phyloP scores from a whole-genome alignment of 1,140 invertebrate species.

The Hypsibius dujardini region DNA sequence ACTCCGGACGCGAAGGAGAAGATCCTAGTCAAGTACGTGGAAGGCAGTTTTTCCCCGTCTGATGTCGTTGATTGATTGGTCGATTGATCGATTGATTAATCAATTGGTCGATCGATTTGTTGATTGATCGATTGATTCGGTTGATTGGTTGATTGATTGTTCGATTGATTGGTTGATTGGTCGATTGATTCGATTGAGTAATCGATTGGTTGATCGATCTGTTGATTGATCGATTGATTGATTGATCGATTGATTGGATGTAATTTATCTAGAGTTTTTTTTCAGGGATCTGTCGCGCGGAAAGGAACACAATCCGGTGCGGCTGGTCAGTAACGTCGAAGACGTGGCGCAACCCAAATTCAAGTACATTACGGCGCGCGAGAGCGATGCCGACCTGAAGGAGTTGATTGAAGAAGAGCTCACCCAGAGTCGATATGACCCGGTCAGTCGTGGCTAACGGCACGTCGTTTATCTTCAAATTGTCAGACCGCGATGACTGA shows the following conservation, averaged over 20 bases:
- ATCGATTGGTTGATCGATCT: neutral
- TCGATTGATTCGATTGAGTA: neutral
- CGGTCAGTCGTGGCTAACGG: neutral
- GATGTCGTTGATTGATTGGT: neutral
- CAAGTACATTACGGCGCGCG: neutral
- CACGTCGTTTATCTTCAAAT: neutral
- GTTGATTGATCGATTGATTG: neutral
- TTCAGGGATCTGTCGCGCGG: constrained; percentile 2
- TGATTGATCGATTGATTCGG: too few species aligned
- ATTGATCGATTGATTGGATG: neutral
- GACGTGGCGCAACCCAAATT: neutral
- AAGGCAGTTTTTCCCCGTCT: neutral
- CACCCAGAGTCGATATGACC: neutral
- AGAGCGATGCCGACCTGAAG: neutral
- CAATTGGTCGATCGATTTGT: too few species aligned
- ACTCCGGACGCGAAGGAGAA: neutral
- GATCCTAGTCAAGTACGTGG: neutral
- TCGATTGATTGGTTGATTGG: neutral
- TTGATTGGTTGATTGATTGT: too few species aligned
- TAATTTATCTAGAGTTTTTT: neutral
- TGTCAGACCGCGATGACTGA: neutral
- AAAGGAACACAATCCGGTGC: neutral
- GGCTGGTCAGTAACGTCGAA: neutral
- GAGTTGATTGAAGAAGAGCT: neutral
- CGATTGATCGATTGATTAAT: neutral